These are phyloP conservation scores for Notamacropus eugenii DNA, from an alignment of 2,797 vertebrate species.

Conservation along the genomic window DNA sequence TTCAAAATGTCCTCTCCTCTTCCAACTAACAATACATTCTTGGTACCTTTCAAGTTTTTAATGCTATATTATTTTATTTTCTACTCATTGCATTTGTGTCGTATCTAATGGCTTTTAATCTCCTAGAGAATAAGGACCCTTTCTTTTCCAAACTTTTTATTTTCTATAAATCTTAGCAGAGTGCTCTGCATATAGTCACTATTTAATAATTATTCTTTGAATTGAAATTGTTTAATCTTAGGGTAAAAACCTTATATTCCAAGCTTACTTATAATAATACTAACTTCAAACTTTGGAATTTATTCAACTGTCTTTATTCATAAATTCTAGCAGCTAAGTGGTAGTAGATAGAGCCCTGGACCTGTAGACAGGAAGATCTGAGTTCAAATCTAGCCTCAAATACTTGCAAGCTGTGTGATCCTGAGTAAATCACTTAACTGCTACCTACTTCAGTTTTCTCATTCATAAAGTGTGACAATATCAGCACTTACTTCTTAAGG, in stretches of 20 bases:
- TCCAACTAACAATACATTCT: neutral
- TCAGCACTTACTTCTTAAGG: neutral
- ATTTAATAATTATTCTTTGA: neutral
- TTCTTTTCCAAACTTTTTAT: neutral
- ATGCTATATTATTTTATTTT: neutral
- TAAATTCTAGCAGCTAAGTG: neutral
- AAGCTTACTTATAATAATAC: neutral
- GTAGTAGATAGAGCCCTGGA: neutral
- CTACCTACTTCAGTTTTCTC: neutral
- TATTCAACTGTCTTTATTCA: neutral
- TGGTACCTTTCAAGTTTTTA: neutral
- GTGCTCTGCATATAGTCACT: neutral
- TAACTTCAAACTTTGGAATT: neutral
- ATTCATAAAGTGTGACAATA: neutral
- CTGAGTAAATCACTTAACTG: no score
- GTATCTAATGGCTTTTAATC: neutral
- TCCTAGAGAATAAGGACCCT: neutral
- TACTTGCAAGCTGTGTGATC: neutral
- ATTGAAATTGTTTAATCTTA: constrained; percentile 7
- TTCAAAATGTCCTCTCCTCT: neutral
- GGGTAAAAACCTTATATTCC: constrained; percentile 12
- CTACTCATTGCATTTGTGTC: neutral
- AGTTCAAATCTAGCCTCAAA: neutral
- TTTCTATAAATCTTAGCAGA: neutral
- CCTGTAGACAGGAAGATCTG: neutral